Evolutionary conservation across 2,888 invertebrate species (phyloP), one percentile per base, ranked within the genome.

Genomic region (Brachyptera putata): DNA sequence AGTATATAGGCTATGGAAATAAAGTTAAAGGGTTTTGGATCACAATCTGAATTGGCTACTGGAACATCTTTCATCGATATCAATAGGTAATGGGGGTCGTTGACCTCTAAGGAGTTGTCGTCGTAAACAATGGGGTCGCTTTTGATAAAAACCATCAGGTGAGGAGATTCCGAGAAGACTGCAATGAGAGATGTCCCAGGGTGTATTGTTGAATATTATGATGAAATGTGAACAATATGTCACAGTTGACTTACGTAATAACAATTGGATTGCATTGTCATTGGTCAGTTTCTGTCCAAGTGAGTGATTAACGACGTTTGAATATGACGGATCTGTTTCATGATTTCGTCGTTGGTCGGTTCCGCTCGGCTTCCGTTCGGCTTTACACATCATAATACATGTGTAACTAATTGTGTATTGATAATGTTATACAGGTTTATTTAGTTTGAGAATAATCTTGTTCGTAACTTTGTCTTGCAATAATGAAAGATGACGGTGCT

Each of bases 291-390:
- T n/a, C n/a, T 41, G 57, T 36, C 56, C 48, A 56, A 57, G 49
- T 50, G 56, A 60, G 60, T 60, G 60, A 57, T 57, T 60, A 60
- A 60, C 57, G 60, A 57, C 50, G 21, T 57, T 25, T 14, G 18
- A 26, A 49, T 48, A 56, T 49, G 56, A 60, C 56, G 48, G 56
- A 56, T 43, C 36, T 22, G 34, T 34, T 53, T 36, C 24, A 36
- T 53, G 21, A 53, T 53, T 21, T 36, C 18, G 36, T 36, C 53
- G 22, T n/a, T n/a, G n/a, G 36, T 22, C 53, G 21, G 53, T 53
- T 53, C 53, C 53, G 53, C 53, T 53, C 53, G 34, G 53, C 36
- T 53, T 53, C 34, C n/a, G n/a, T n/a, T n/a, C n/a, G n/a, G n/a
- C n/a, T n/a, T n/a, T n/a, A n/a, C n/a, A n/a, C n/a, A 36, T 53